Evolutionary conservation across 2,113 vertebrate species (phyloP).

Genomic region (Muntiacus muntjak): DNA sequence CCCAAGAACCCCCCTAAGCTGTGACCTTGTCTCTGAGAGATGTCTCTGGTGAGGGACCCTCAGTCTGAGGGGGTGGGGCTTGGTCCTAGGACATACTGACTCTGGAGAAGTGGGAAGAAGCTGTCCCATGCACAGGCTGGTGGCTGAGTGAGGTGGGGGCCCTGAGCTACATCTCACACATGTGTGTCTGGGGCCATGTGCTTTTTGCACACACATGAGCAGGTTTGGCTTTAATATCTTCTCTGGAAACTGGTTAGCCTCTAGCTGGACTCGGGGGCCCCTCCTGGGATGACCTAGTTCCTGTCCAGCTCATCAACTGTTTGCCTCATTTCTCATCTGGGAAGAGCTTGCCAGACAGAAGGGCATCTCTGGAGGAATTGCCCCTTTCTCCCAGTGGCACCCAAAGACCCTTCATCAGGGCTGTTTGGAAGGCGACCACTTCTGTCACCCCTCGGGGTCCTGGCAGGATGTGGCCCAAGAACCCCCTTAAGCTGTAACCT

Average conservation of each 20-base stretch:
- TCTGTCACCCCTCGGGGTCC: neutral
- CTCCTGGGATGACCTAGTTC: neutral
- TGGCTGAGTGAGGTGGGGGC: neutral
- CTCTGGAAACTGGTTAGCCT: neutral
- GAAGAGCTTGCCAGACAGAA: neutral
- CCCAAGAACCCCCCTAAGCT: neutral
- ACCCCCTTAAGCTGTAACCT: neutral
- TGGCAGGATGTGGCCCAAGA: neutral
- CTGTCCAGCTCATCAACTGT: neutral
- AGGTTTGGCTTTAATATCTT: neutral
- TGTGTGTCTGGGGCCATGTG: neutral
- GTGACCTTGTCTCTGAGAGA: neutral
- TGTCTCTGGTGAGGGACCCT: neutral
- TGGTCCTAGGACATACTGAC: neutral
- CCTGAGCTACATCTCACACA: neutral
- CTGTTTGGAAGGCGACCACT: neutral
- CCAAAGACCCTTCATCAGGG: neutral
- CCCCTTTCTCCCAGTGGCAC: neutral
- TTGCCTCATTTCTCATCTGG: neutral
- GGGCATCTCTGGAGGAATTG: neutral
- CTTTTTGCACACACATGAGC: fast-evolving
- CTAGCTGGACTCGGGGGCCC: neutral
- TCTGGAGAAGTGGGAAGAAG: neutral
- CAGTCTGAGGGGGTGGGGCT: neutral
- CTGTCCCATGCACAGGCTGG: neutral